Base-by-base conservation (phyloP, 1,140 invertebrate genomes). In the Hypsibius dujardini region DNA sequence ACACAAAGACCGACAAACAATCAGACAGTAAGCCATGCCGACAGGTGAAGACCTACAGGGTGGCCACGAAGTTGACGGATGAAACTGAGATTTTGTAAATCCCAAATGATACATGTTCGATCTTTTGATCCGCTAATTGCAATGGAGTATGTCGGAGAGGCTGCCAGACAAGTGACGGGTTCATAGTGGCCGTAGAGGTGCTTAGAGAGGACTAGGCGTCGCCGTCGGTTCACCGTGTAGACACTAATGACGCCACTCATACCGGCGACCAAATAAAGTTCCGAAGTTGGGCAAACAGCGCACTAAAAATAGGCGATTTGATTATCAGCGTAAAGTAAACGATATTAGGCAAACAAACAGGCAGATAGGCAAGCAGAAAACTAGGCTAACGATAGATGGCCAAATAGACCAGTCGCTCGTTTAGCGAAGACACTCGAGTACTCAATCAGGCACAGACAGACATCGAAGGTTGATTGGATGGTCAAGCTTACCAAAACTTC, bases 151-250 rank as follows among this genome's bases (percentile, higher is more conserved):
- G 90, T 89, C 14, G 90, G 85, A 75, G 89, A 91, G 15, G 88
- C 87, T 0, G 92, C 87, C 46, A 97, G 80, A 79, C 92, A 96
- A 0, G 92, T 96, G 0, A 97, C 91, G 0, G 92, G 89, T 78
- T 95, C 93, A 40, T 87, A 91, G 78, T 98, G 95, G 0, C 92
- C 95, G 78, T 94, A 95, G n/a, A 98, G 79, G 72, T 87, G 89
- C 75, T 91, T 75, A 70, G 78, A 78, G 15, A 81, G 72, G n/a
- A 71, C 73, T 2, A 79, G 75, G 46, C 75, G 74, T n/a, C 76
- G 75, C 40, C 77, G 7, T 3, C 62, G 62, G 12, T 12, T 3
- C 7, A 67, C 3, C 7, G 62, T 67, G 62, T 67, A 67, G 7
- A 42, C 62, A 3, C 7, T 3, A 42, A 67, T 67, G 62, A 67